Conservation (phyloP, 2,113 vertebrate species). For the Paramisgurnus dabryanus region DNA sequence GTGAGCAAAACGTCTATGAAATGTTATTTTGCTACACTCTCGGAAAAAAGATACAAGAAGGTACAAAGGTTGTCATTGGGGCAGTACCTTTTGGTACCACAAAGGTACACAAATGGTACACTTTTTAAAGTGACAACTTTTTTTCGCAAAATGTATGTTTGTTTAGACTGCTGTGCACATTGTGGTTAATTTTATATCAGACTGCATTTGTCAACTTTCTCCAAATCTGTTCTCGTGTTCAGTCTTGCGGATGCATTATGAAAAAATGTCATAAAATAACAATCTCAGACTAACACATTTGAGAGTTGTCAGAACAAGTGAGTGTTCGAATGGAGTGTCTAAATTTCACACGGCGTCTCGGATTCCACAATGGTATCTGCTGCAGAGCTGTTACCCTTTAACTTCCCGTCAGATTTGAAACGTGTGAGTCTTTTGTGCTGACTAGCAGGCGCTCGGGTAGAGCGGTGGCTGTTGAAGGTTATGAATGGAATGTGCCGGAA, state of each 20-base stretch:
- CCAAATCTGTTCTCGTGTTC: neutral
- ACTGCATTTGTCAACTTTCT: neutral
- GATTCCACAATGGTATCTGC: neutral
- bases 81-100: neutral
- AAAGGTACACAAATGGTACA: no score
- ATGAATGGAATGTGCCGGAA: constrained; percentile 55
- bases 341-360: neutral
- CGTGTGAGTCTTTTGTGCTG: constrained; percentile 8
- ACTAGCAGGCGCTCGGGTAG: neutral
- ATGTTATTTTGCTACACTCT: no score
- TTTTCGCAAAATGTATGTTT: no score
- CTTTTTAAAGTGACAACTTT: no score
- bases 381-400: constrained; percentile 5
- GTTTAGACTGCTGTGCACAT: no score
- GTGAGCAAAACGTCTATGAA: no score
- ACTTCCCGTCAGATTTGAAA: constrained; percentile 3
- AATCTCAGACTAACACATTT: constrained; percentile 6
- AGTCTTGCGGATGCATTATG: constrained; percentile 4
- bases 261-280: constrained; percentile 13
- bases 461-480: constrained; percentile 41
- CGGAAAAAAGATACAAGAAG: no score
- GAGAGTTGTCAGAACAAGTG: constrained; percentile 1
- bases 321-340: neutral
- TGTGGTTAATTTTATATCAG: neutral
- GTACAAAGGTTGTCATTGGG: neutral